phyloP scores from a whole-genome alignment of 2,113 vertebrate genomes.

The Thinocorus orbignyianus region DNA sequence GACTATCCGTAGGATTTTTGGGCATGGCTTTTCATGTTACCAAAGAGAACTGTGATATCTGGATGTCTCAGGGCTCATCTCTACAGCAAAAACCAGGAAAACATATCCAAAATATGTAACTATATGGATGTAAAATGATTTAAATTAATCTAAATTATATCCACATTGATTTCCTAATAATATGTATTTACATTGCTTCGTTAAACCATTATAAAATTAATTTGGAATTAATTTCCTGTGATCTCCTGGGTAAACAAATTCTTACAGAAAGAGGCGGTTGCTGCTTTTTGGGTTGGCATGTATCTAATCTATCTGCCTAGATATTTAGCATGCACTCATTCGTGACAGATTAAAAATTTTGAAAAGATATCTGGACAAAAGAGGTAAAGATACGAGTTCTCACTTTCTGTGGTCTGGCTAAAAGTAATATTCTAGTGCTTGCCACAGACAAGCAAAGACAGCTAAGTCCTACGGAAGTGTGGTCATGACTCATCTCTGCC shows the following conservation, averaged over 20 bases:
- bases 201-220: conserved; percentile 34
- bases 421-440: background rate
- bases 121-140: background rate
- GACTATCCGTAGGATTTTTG: background rate
- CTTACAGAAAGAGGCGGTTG: background rate
- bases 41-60: background rate
- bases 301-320: background rate
- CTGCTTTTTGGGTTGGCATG: background rate
- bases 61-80: background rate
- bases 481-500: background rate
- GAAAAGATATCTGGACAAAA: background rate
- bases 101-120: background rate
- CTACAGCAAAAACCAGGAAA: background rate
- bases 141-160: background rate
- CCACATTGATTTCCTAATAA: background rate
- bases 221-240: conserved; percentile 9
- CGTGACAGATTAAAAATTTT: background rate
- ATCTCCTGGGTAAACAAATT: background rate
- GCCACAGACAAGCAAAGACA: background rate
- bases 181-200: background rate
- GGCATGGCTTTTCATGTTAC: rapidly evolving
- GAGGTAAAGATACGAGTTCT: background rate
- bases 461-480: background rate
- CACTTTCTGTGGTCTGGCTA: background rate
- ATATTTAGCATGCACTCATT: background rate